phyloP scores from a whole-genome alignment of 2,888 invertebrate species.

The Salticus scenicus region DNA sequence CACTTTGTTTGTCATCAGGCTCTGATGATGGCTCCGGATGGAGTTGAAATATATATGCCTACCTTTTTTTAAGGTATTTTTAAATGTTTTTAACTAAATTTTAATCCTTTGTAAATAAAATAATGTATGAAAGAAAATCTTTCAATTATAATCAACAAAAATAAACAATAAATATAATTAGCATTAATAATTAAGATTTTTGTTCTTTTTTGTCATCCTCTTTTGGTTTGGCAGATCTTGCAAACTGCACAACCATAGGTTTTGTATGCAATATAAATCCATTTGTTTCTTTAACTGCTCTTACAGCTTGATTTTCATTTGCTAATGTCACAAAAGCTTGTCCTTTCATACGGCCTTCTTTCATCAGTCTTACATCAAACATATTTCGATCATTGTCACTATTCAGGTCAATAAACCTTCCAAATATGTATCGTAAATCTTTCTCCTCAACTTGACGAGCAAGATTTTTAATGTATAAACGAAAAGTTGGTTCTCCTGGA shows the following conservation, averaged over 20 bases:
- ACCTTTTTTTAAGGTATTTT: too few relatives aligned
- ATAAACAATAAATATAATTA: too few relatives aligned
- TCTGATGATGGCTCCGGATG: too few relatives aligned
- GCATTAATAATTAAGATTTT: slow-evolving; percentile 2
- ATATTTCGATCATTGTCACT: slow-evolving; percentile 73
- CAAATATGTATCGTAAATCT: slow-evolving; percentile 54
- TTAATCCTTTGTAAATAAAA: too few relatives aligned
- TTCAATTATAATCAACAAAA: too few relatives aligned
- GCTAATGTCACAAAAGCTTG: slow-evolving; percentile 94
- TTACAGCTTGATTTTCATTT: slow-evolving; percentile 81
- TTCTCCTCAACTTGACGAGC: slow-evolving; percentile 85
- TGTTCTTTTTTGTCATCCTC: slow-evolving; percentile 47
- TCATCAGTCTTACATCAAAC: slow-evolving; percentile 87
- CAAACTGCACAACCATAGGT: slow-evolving; percentile 85
- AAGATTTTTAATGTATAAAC: slow-evolving; percentile 94
- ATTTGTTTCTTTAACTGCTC: slow-evolving; percentile 88
- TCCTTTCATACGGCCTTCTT: slow-evolving; percentile 96
- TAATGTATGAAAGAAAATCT: too few relatives aligned
- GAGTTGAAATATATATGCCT: too few relatives aligned
- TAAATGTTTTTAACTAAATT: too few relatives aligned
- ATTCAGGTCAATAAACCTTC: slow-evolving; percentile 35
- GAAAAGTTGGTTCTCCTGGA: slow-evolving; percentile 85
- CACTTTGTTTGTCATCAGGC: too few relatives aligned
- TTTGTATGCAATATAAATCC: slow-evolving; percentile 90
- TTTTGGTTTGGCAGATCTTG: slow-evolving; percentile 66